phyloP scores from a whole-genome alignment of 2,113 vertebrate genomes.

The Chaetops frenatus region DNA sequence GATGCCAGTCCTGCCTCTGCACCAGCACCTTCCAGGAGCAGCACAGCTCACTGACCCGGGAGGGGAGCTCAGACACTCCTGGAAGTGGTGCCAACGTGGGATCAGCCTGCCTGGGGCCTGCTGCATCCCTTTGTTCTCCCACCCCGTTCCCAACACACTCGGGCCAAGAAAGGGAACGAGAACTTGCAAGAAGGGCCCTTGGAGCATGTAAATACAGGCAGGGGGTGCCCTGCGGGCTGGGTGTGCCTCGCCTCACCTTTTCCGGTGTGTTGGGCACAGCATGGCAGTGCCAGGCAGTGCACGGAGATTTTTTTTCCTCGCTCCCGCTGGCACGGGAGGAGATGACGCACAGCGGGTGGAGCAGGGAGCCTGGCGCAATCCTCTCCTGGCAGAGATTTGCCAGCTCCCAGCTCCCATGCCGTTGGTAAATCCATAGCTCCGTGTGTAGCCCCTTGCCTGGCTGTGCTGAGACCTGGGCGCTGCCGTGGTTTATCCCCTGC shows the following conservation, averaged over 20 bases:
- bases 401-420: neutral
- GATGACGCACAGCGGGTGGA: neutral
- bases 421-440: accelerated
- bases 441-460: accelerated
- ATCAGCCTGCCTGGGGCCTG: neutral
- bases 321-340: neutral
- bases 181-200: neutral
- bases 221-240: neutral
- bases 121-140: neutral
- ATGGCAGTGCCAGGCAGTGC: neutral
- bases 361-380: neutral
- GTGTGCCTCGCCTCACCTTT: neutral
- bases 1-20: neutral
- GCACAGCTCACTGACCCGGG: neutral
- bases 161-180: neutral
- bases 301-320: neutral
- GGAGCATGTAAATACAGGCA: neutral
- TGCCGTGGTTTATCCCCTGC: accelerated
- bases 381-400: neutral
- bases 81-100: neutral
- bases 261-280: neutral
- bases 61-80: neutral
- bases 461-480: neutral
- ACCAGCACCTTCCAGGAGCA: neutral
- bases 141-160: accelerated